phyloP scores from a whole-genome alignment of 1,140 invertebrate genomes.

The Eriocheir sinensis region DNA sequence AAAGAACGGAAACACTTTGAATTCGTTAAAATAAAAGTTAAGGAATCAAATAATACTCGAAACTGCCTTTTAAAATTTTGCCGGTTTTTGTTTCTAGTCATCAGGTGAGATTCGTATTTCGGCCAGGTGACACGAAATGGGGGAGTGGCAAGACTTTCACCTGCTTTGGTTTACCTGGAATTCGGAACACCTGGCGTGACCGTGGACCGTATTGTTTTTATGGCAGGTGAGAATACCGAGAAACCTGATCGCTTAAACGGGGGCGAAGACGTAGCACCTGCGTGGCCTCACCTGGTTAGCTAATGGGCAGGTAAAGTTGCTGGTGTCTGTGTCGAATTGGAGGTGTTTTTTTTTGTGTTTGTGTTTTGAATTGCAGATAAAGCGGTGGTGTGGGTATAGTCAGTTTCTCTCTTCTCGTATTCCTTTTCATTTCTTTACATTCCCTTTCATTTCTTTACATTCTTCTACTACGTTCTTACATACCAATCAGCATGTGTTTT shows the following conservation, averaged over 20 bases:
- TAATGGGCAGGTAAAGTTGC: no score
- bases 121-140: background rate
- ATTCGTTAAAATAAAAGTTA: background rate
- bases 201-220: background rate
- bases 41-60: background rate
- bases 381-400: no score
- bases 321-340: no score
- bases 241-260: background rate
- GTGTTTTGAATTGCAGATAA: no score
- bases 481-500: no score
- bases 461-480: no score
- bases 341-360: no score
- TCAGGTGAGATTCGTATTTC: background rate
- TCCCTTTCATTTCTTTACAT: no score
- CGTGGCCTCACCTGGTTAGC: no score
- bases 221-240: background rate
- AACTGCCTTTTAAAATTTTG: slow-evolving; percentile 13
- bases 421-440: no score
- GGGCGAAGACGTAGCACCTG: background rate
- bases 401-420: no score
- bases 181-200: slow-evolving; percentile 1
- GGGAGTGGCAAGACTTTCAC: background rate
- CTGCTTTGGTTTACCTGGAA: background rate
- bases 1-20: background rate
- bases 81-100: background rate